phyloP scores from a whole-genome alignment of 2,113 vertebrate genomes.

The Collichthys lucidus region DNA sequence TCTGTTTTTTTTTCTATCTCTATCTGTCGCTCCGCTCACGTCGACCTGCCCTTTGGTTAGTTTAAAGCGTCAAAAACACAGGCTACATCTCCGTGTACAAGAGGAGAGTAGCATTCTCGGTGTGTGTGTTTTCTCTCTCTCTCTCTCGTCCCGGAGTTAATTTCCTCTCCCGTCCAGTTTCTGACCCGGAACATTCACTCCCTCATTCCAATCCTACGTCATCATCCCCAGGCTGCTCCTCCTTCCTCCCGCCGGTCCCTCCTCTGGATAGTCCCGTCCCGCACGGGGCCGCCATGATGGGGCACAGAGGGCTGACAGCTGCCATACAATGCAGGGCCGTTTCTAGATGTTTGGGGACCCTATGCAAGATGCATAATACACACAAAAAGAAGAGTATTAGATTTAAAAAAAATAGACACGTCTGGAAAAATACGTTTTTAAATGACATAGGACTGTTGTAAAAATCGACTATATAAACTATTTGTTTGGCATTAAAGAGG shows the following conservation, averaged over 20 bases:
- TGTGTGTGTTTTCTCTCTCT: background rate
- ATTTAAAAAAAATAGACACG: too few species aligned
- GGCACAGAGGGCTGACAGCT: background rate
- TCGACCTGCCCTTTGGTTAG: conserved; percentile 32
- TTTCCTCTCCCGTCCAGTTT: conserved; percentile 86
- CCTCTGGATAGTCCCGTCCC: conserved; percentile 65
- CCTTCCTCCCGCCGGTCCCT: conserved; percentile 64
- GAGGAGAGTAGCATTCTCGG: conserved; percentile 51
- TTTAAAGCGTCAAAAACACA: conserved; percentile 33
- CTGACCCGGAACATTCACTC: conserved; percentile 89
- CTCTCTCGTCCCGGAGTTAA: conserved; percentile 78
- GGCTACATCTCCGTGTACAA: conserved; percentile 67
- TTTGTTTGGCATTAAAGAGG: too few species aligned
- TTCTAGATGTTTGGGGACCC: too few species aligned
- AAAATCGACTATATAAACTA: too few species aligned
- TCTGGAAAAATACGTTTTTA: too few species aligned
- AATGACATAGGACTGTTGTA: too few species aligned
- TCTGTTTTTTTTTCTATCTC: background rate
- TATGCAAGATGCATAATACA: too few species aligned
- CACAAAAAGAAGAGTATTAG: too few species aligned
- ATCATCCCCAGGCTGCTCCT: conserved; percentile 78
- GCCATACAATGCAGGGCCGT: background rate
- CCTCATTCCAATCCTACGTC: conserved; percentile 84
- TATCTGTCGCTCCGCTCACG: conserved; percentile 23
- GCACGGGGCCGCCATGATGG: conserved; percentile 66